These are phyloP conservation scores for Strigamia transsilvanica DNA, from an alignment of 2,888 invertebrate genomes.

Conservation along the genomic window DNA sequence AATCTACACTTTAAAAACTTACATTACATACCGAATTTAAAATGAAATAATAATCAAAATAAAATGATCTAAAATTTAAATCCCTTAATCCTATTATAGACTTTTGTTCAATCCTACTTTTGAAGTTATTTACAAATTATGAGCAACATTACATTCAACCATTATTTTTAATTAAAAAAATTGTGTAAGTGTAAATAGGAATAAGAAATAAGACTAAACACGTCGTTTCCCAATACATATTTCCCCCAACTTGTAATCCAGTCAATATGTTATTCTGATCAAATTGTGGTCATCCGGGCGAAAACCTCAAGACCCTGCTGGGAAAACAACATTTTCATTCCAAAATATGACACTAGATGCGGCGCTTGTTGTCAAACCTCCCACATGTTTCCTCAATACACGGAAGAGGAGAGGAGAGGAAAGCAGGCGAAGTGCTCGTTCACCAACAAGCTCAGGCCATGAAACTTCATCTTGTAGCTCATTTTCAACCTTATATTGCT, in stretches of 20 bases:
- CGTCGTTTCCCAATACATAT: neutral
- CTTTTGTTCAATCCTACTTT: no score
- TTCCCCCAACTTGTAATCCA: neutral
- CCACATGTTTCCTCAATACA: neutral
- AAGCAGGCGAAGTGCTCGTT: no score
- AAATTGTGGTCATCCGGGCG: neutral
- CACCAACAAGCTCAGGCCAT: neutral
- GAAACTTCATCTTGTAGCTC: constrained; percentile 20
- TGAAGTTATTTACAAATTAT: no score
- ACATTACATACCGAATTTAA: neutral
- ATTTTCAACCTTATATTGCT: constrained; percentile 13
- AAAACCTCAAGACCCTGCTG: neutral
- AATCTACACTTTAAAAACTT: neutral
- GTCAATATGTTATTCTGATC: constrained; percentile 1
- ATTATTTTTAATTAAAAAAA: no score
- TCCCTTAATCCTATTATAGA: no score
- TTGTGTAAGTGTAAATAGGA: no score
- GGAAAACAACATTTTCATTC: constrained; percentile 10
- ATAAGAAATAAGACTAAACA: no score
- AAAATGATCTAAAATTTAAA: no score
- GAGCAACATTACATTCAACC: no score
- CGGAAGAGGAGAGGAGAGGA: neutral
- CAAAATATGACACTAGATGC: constrained; percentile 30
- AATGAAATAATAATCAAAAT: neutral
- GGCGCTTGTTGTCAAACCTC: neutral